Evolutionary conservation across 2,797 vertebrate species (phyloP).

Genomic region (Sciurus carolinensis): DNA sequence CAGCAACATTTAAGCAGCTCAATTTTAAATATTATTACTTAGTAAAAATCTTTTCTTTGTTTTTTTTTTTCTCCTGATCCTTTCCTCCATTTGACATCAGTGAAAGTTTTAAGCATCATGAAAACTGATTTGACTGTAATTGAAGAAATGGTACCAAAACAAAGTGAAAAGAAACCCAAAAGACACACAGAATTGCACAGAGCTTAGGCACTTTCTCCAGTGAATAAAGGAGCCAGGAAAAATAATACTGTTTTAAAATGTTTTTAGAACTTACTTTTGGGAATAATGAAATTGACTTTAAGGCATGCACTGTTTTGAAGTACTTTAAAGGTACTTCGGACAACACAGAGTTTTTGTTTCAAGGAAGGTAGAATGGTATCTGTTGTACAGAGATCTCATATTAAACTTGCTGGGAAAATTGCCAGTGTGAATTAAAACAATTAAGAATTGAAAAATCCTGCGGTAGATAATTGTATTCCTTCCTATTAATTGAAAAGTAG

Average conservation of each 20-base stretch:
- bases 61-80: constrained; percentile 80
- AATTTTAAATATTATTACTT: constrained; percentile 84
- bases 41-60: constrained; percentile 73
- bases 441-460: constrained; percentile 67
- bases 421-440: constrained; percentile 61
- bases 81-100: constrained; percentile 89
- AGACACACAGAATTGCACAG: constrained; percentile 79
- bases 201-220: background rate
- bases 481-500: constrained; percentile 58
- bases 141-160: constrained; percentile 82
- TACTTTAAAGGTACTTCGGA: constrained; percentile 58
- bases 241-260: constrained; percentile 20
- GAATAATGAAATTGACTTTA: constrained; percentile 58
- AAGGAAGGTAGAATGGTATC: constrained; percentile 40
- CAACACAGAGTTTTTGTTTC: constrained; percentile 57
- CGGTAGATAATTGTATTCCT: constrained; percentile 46
- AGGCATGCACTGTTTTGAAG: constrained; percentile 43
- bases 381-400: constrained; percentile 4
- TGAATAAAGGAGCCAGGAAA: background rate
- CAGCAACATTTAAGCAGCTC: constrained; percentile 90
- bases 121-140: constrained; percentile 87
- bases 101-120: constrained; percentile 89
- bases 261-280: constrained; percentile 65
- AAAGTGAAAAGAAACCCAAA: constrained; percentile 80
- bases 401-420: constrained; percentile 68